A percentile compares a stretch with the other conserved stretches of the same genome.
Evolutionary conservation across 2,888 invertebrate species (phyloP).

Genomic region (Agrypnus murinus): DNA sequence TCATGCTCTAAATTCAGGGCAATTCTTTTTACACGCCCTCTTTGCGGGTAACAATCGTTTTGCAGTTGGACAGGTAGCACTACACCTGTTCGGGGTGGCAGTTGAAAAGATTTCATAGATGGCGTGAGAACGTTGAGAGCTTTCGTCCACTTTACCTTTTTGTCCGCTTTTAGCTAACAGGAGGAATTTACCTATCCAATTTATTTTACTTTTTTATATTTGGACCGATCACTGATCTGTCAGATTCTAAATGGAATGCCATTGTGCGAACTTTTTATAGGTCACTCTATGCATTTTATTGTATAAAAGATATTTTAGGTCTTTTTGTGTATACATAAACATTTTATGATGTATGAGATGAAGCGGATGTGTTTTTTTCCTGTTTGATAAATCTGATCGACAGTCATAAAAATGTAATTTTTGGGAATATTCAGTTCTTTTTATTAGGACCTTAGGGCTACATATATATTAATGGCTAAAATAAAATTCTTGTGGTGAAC

Average conservation of each 20-base stretch:
- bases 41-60: constrained; percentile 28
- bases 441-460: too few relatives aligned
- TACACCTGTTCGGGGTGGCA: constrained; percentile 42
- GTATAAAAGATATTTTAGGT: not conserved
- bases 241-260: constrained; percentile 34
- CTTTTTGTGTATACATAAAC: constrained; percentile 25
- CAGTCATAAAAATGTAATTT: too few relatives aligned
- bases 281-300: constrained; percentile 27
- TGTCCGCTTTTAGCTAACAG: constrained; percentile 11
- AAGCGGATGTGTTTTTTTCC: not conserved
- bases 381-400: too few relatives aligned
- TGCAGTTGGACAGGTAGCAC: constrained; percentile 39
- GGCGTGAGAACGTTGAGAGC: constrained; percentile 43
- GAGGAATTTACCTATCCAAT: constrained; percentile 43
- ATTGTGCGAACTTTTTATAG: constrained; percentile 20
- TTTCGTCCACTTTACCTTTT: constrained; percentile 36
- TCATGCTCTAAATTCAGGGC: too few relatives aligned
- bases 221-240: constrained; percentile 37
- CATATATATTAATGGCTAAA: too few relatives aligned
- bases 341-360: not conserved
- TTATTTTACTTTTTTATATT: constrained; percentile 45
- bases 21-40: constrained; percentile 34
- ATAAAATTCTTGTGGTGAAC: too few relatives aligned
- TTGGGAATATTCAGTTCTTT: too few relatives aligned
- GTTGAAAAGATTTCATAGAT: constrained; percentile 39